Base-by-base conservation (phyloP, 2,113 vertebrate species). In the Rhagologus leucostigma region DNA sequence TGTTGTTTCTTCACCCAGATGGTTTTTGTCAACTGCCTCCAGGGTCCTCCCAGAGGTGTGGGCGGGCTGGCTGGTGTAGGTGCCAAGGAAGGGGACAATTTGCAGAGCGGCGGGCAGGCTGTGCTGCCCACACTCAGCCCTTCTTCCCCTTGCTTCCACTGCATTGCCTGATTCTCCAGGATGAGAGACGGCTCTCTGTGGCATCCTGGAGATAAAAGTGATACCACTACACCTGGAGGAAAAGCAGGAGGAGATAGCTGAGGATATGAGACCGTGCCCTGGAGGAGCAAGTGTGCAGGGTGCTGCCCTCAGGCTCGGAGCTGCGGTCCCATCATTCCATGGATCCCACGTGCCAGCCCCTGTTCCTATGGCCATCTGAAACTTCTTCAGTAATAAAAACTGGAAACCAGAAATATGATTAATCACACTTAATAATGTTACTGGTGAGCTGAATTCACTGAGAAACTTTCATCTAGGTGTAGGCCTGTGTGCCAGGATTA, bases 381-480 rank as follows among this genome's bases (percentile, higher is more conserved):
- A 87, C 33, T 55, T 80, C 27, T 87, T 64, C 60, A 84, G 69
- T 84, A 84, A 68, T 78, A 78, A 82, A 93, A 92, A 1, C 60
- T 71, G 69, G 78, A 84, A 91, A 53, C 44, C 46, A 82, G 53
- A 92, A 94, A 74, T 92, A 44, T 7, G 83, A 80, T 80, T 87
- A 67, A 57, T 93, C 63, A 76, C 70, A 83, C 82, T 85, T 65
- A 80, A 84, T 95, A 90, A 73, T 49, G 52, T 94, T 85, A 77
- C 90, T 75, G 52, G n/a, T 92, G 46, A 95, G 64, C 1, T 0
- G 16, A 67, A 81, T 93, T 90, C 3, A 10, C 56, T 86, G 52
- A 62, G 52, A 62, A 86, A 41, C 56, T 44, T 78, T 67, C 23
- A 49, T 13, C 7, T 11, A 78, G 32, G 52, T 63, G 44, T 64